Evolutionary conservation across 2,113 vertebrate genomes (phyloP).

Genomic region (Phycodurus eques): DNA sequence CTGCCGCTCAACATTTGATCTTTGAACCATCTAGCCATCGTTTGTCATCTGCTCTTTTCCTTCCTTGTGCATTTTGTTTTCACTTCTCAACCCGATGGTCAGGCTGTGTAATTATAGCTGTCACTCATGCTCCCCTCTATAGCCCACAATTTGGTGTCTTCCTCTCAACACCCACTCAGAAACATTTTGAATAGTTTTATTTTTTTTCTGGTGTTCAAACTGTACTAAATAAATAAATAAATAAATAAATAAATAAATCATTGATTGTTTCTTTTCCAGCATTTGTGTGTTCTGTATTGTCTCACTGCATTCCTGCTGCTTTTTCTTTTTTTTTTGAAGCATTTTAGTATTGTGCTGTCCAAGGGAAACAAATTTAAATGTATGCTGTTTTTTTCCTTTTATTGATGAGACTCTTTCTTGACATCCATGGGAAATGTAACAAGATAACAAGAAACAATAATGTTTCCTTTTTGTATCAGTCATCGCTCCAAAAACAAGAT

Average conservation of each 20-base stretch:
- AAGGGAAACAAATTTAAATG: neutral
- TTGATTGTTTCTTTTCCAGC: neutral
- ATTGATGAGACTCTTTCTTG: neutral
- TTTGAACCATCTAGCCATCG: constrained; percentile 44
- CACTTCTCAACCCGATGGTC: constrained; percentile 32
- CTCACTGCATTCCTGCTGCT: neutral
- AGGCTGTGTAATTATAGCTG: constrained; percentile 58
- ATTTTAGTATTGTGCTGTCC: neutral
- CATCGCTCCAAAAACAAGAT: neutral
- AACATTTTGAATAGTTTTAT: neutral
- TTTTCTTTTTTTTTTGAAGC: neutral
- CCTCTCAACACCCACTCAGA: constrained; percentile 29
- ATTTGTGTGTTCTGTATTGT: neutral
- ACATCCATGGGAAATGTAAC: neutral
- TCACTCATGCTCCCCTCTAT: constrained; percentile 46
- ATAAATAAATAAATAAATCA: neutral
- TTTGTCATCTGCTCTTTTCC: constrained; percentile 51
- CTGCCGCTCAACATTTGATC: constrained; percentile 51
- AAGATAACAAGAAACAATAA: neutral
- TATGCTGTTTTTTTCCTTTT: neutral
- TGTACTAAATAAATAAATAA: neutral
- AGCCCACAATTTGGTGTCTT: constrained; percentile 31
- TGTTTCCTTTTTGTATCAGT: neutral
- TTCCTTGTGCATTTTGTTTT: constrained; percentile 11
- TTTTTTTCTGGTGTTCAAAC: neutral